phyloP scores from a whole-genome alignment of 2,113 vertebrate species.

The Machaerirhynchus nigripectus region DNA sequence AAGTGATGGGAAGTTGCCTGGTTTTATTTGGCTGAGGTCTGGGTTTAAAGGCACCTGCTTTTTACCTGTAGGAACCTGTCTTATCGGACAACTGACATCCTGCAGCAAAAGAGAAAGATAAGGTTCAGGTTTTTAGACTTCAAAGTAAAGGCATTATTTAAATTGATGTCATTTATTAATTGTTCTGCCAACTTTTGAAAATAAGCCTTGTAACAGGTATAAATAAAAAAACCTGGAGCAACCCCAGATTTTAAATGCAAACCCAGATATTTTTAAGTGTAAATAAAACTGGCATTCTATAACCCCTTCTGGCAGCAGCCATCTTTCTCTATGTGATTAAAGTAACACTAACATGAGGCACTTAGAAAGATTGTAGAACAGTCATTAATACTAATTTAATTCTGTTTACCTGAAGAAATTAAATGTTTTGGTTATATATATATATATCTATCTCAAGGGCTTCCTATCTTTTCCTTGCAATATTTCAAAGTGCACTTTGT shows the following conservation, averaged over 20 bases:
- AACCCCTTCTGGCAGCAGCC: slow-evolving; percentile 9
- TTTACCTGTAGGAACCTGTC: slow-evolving; percentile 99
- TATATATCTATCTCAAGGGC: background rate
- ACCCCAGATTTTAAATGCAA: background rate
- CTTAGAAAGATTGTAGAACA: background rate
- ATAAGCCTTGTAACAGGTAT: background rate
- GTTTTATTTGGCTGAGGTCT: slow-evolving; percentile 94
- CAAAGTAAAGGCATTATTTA: background rate
- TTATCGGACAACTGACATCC: slow-evolving; percentile 98
- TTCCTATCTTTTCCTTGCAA: slow-evolving; percentile 24
- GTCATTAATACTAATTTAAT: slow-evolving; percentile 42
- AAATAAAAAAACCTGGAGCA: background rate
- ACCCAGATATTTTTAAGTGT: background rate
- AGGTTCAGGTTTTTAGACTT: background rate
- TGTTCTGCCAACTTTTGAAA: background rate
- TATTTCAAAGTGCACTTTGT: slow-evolving; percentile 36
- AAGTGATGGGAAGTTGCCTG: slow-evolving; percentile 91
- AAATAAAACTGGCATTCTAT: slow-evolving; percentile 8
- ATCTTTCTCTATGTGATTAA: slow-evolving; percentile 14
- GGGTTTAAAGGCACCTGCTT: slow-evolving; percentile 99
- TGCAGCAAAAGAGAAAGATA: slow-evolving; percentile 67
- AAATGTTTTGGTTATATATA: slow-evolving; percentile 15
- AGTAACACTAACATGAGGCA: background rate
- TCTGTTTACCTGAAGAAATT: slow-evolving; percentile 44
- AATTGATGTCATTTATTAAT: background rate